phyloP scores from a whole-genome alignment of 2,797 vertebrate species.

The Sebastes cheni region DNA sequence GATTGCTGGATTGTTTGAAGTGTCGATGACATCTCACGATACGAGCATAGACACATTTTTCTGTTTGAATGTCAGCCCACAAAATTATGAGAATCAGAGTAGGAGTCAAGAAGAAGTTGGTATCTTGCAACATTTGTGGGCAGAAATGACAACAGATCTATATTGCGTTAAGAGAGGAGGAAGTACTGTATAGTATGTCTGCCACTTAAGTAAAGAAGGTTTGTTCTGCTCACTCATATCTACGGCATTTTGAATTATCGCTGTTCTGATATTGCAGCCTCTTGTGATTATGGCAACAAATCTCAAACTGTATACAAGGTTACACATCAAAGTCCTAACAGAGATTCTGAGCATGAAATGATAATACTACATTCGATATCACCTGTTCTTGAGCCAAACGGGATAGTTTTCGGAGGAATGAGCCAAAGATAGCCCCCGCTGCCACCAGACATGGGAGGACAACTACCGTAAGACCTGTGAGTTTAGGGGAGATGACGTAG shows the following conservation, averaged over 20 bases:
- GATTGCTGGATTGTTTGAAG: background rate
- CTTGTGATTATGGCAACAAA: background rate
- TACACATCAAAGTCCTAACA: background rate
- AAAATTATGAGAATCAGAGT: background rate
- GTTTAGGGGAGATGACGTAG: slow-evolving; percentile 92
- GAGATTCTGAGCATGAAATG: background rate
- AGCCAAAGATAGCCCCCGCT: slow-evolving; percentile 87
- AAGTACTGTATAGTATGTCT: background rate
- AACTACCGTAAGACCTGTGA: slow-evolving; percentile 89
- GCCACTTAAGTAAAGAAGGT: background rate
- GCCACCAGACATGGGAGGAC: slow-evolving; percentile 89
- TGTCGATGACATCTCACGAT: background rate
- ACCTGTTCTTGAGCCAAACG: slow-evolving; percentile 95
- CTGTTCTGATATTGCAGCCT: background rate
- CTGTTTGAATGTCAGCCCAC: background rate
- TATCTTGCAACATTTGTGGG: background rate
- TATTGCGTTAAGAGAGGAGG: background rate
- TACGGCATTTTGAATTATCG: background rate
- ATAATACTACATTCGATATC: background rate
- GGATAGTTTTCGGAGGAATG: slow-evolving; percentile 90
- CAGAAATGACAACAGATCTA: background rate
- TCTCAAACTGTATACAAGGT: background rate
- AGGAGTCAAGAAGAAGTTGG: background rate
- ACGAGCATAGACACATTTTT: background rate
- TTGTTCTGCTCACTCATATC: background rate